phyloP scores from a whole-genome alignment of 2,113 vertebrate species.

The Tursiops truncatus region DNA sequence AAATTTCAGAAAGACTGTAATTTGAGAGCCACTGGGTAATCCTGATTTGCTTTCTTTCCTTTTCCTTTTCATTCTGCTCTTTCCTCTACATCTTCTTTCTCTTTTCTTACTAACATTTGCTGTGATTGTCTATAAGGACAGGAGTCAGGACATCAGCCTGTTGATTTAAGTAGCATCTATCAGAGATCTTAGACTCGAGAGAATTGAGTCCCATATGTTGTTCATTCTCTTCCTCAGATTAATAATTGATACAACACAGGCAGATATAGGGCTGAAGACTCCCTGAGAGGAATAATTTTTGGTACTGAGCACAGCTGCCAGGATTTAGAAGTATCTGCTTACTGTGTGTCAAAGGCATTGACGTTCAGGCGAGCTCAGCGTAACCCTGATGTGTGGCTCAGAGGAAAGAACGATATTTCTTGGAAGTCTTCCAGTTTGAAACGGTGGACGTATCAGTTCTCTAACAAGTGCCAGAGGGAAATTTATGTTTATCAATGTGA shows the following conservation, averaged over 20 bases:
- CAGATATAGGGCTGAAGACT: neutral
- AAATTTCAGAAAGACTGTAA: slow-evolving; percentile 38
- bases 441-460: slow-evolving; percentile 51
- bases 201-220: neutral
- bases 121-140: neutral
- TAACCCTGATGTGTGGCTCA: neutral
- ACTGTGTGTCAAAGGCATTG: neutral
- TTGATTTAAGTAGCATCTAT: neutral
- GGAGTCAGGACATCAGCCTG: neutral
- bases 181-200: neutral
- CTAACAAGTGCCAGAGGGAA: slow-evolving; percentile 70
- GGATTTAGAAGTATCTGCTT: slow-evolving; percentile 12
- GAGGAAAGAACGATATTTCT: neutral
- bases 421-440: slow-evolving; percentile 35
- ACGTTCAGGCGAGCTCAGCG: neutral
- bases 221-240: neutral
- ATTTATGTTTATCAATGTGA: slow-evolving; percentile 78
- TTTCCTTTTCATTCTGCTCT: neutral
- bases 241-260: slow-evolving; percentile 35
- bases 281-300: slow-evolving; percentile 40
- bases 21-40: neutral
- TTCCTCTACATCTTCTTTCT: neutral
- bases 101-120: neutral
- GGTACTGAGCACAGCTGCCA: neutral
- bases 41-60: neutral